Evolutionary conservation across 2,113 vertebrate genomes (phyloP).

Genomic region (Sinocyclocheilus rhinocerous): DNA sequence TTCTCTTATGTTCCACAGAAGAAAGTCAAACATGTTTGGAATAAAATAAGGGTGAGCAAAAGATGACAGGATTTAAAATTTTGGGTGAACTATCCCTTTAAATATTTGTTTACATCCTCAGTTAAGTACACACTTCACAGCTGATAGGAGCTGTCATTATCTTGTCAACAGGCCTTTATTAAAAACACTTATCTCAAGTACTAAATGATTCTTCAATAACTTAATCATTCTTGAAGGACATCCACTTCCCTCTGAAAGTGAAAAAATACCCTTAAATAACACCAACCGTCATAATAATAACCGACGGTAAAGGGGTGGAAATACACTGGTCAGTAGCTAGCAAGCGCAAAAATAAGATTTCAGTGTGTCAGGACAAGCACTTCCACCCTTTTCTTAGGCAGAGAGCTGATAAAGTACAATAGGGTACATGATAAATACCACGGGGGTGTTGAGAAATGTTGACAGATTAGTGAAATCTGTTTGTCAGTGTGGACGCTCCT

Average conservation of each 20-base stretch:
- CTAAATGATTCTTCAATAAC: neutral
- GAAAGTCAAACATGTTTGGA: no score
- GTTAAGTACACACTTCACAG: neutral
- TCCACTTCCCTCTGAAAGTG: neutral
- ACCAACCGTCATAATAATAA: neutral
- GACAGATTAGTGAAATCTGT: conserved; percentile 41
- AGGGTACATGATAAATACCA: neutral
- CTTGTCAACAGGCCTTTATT: neutral
- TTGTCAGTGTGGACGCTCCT: neutral
- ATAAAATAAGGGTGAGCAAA: no score
- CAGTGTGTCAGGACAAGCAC: neutral
- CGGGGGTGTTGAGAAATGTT: neutral
- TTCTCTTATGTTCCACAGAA: no score
- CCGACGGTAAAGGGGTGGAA: neutral
- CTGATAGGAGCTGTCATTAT: neutral
- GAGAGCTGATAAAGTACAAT: neutral
- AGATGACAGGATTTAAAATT: no score
- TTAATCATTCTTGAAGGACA: neutral
- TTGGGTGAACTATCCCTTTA: no score
- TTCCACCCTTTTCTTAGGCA: neutral
- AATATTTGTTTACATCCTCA: neutral
- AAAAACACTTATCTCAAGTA: neutral
- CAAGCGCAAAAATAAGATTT: neutral
- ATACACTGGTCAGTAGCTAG: neutral
- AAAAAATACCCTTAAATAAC: neutral